Evolutionary conservation across 2,113 vertebrate genomes (phyloP).

Genomic region (Hypocryptadius cinnamomeus): DNA sequence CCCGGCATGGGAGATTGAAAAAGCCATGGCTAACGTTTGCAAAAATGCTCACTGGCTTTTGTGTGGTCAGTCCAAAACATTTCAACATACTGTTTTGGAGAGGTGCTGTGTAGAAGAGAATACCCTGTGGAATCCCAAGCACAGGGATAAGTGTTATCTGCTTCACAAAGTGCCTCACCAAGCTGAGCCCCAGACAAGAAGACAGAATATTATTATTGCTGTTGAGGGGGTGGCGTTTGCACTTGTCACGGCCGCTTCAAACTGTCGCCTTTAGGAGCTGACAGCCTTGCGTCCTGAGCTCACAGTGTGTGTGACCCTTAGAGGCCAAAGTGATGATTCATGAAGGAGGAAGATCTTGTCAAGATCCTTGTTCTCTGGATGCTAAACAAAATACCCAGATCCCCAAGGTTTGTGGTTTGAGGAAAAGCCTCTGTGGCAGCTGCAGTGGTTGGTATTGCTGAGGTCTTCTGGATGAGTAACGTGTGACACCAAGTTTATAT

Average conservation of each 20-base stretch:
- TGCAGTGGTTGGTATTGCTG: background rate
- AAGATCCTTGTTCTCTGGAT: background rate
- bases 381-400: background rate
- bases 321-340: background rate
- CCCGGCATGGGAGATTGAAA: background rate
- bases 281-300: fast-evolving
- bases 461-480: background rate
- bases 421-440: background rate
- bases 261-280: background rate
- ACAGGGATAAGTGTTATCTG: background rate
- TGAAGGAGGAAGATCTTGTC: background rate
- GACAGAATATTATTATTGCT: background rate
- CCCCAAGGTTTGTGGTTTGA: background rate
- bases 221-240: background rate
- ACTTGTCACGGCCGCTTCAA: background rate
- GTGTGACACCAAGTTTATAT: background rate
- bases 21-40: background rate
- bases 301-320: background rate
- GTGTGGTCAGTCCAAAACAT: background rate
- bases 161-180: background rate
- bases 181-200: background rate
- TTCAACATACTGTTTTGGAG: background rate
- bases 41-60: background rate
- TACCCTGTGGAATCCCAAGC: too few relatives aligned
- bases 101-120: background rate